A percentile compares a stretch with the other conserved stretches of the same genome.
Conservation (phyloP, 2,888 invertebrate species). For the Lysandra coridon region DNA sequence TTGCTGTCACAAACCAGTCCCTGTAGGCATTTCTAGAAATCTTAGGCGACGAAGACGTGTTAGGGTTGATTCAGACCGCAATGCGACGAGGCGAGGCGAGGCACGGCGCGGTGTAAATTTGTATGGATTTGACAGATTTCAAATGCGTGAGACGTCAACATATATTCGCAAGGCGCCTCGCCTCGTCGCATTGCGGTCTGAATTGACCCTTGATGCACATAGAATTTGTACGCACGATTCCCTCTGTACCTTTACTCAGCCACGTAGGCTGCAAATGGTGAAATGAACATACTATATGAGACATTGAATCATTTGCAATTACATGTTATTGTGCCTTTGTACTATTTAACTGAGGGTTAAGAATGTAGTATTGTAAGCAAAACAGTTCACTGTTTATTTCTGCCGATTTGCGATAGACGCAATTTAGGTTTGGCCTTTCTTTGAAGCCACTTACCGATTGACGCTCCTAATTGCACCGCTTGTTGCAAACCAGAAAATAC, state of each 20-base stretch:
- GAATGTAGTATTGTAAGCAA: slow-evolving; percentile 75
- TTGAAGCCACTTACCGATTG: slow-evolving; percentile 41
- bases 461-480: slow-evolving; percentile 44
- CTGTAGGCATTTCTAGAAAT: no score
- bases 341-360: slow-evolving; percentile 65
- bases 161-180: no score
- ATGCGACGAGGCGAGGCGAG: no score
- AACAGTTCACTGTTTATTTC: slow-evolving; percentile 65
- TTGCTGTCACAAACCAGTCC: no score
- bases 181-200: no score
- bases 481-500: slow-evolving; percentile 35
- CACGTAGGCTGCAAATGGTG: slow-evolving; percentile 73
- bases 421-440: slow-evolving; percentile 43
- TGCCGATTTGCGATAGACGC: slow-evolving; percentile 58
- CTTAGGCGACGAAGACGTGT: no score
- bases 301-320: slow-evolving; percentile 79
- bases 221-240: background rate
- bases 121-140: no score
- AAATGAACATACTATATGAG: slow-evolving; percentile 63
- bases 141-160: no score
- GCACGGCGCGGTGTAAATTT: no score
- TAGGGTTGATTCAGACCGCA: no score
- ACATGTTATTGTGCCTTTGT: slow-evolving; percentile 78
- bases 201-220: background rate
- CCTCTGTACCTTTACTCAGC: slow-evolving; percentile 15